These are phyloP conservation scores for Papilio xuthus DNA, from an alignment of 1,140 invertebrate genomes.

Conservation along the genomic window DNA sequence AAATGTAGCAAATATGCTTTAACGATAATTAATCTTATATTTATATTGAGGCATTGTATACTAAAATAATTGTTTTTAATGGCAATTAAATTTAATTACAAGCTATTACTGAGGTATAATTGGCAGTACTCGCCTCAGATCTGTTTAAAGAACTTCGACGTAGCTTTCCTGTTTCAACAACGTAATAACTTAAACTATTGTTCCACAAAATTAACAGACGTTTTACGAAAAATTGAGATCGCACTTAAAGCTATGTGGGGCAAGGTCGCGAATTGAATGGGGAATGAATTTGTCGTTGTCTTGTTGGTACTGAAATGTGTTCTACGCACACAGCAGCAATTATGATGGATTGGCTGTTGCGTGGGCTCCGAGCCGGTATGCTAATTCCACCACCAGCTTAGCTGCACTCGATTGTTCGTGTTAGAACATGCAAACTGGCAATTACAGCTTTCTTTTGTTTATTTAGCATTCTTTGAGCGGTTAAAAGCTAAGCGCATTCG, in stretches of 20 bases:
- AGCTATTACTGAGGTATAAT: slow-evolving; percentile 2
- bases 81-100: slow-evolving; percentile 22
- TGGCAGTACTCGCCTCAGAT: not conserved
- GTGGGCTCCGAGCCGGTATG: slow-evolving; percentile 73
- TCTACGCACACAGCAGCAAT: slow-evolving; percentile 67
- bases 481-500: not conserved
- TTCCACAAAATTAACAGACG: slow-evolving; percentile 22
- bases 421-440: slow-evolving; percentile 21
- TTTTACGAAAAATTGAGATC: slow-evolving; percentile 39
- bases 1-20: not conserved
- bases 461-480: not conserved
- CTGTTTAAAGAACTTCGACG: slow-evolving; percentile 42
- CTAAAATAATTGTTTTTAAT: not conserved
- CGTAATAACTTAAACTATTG: slow-evolving; percentile 42
- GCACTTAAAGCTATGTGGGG: slow-evolving; percentile 42
- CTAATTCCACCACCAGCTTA: slow-evolving; percentile 63
- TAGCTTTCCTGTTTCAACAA: slow-evolving; percentile 52
- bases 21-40: not conserved
- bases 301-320: slow-evolving; percentile 56
- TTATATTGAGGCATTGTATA: slow-evolving; percentile 5
- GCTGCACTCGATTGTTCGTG: slow-evolving; percentile 63
- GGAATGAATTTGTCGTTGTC: slow-evolving; percentile 36
- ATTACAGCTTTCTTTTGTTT: slow-evolving; percentile 33
- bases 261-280: slow-evolving; percentile 47
- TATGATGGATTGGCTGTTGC: slow-evolving; percentile 72